phyloP scores from a whole-genome alignment of 2,113 vertebrate species.

The Percina caprodes region DNA sequence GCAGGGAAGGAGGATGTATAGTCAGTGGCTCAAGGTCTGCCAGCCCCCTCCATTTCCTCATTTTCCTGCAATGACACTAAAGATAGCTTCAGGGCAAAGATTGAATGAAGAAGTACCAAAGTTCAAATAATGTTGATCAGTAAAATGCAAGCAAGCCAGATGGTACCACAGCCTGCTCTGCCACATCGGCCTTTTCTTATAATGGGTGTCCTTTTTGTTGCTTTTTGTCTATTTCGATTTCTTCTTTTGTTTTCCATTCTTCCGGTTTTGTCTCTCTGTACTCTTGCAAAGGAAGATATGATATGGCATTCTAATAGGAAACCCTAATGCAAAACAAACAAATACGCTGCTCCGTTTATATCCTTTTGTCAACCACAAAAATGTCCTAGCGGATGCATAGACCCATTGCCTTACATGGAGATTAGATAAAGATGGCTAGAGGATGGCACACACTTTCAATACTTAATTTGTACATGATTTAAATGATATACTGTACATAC shows the following conservation, averaged over 20 bases:
- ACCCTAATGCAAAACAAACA: slow-evolving; percentile 15
- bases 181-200: not conserved
- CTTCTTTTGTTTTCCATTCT: not conserved
- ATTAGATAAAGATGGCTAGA: slow-evolving; percentile 12
- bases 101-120: slow-evolving; percentile 74
- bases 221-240: not conserved
- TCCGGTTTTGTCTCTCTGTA: not conserved
- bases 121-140: slow-evolving; percentile 69
- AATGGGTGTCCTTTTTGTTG: too few species aligned
- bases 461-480: not conserved
- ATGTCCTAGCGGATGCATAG: slow-evolving; percentile 4
- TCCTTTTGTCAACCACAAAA: slow-evolving; percentile 1
- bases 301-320: not conserved
- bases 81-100: slow-evolving; percentile 49
- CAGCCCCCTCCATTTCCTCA: slow-evolving; percentile 52
- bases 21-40: not conserved
- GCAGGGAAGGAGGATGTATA: slow-evolving; percentile 17
- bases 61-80: slow-evolving; percentile 51
- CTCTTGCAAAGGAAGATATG: not conserved
- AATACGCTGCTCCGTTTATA: not conserved
- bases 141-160: slow-evolving; percentile 11
- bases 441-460: slow-evolving; percentile 5
- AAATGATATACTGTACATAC: too few species aligned
- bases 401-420: not conserved
- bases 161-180: slow-evolving; percentile 2